Evolutionary conservation across 2,888 invertebrate species (phyloP), one percentile per base, ranked within the genome.

Genomic region (Tubiluchus corallicola): DNA sequence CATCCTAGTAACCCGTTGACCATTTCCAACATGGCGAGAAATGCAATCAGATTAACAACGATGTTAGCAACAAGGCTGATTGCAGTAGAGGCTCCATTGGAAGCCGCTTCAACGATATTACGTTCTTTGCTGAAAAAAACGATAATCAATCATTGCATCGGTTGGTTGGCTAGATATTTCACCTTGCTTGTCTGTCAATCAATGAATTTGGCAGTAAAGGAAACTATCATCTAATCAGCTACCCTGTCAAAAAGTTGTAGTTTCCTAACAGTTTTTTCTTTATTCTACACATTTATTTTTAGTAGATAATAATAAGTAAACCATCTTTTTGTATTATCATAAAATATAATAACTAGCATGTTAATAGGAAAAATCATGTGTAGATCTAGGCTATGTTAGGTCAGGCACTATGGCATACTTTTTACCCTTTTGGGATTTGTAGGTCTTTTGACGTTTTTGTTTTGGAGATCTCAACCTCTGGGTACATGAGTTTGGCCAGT

Each of bases 1-100:
- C 87, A 96, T 2, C 71, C 72, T 3, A 92, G 66, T 0, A 83
- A 56, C 0, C 76, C 76, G 64, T 94, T 85, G 1, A 85, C 52
- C 58, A 92, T 84, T 1, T 82, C 75, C 3, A 96, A 71, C 49
- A 87, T 75, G 0, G 92, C 76, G 1, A 94, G 75, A 57, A 92
- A 90, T 0, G 90, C 87, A 1, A 96, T 77, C 13, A 96, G 71
- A 56, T 90, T 92, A 4, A 90, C 85, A 3, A 82, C 73, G 48
- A 96, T 87, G 52, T 84, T 84, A 4, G 82, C 69, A 9, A 92
- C 74, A 2, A 96, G 70, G 0, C 75, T 69, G 2, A 85, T 76
- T 1, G 82, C 87, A 55, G 76, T 74, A 5, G 74, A 70, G 0
- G 88, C 90, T 0, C 94, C 96, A 55, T 81, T 79, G 1, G 82